Conservation (phyloP, 2,888 invertebrate species). For the Metopia argyrocephala region DNA sequence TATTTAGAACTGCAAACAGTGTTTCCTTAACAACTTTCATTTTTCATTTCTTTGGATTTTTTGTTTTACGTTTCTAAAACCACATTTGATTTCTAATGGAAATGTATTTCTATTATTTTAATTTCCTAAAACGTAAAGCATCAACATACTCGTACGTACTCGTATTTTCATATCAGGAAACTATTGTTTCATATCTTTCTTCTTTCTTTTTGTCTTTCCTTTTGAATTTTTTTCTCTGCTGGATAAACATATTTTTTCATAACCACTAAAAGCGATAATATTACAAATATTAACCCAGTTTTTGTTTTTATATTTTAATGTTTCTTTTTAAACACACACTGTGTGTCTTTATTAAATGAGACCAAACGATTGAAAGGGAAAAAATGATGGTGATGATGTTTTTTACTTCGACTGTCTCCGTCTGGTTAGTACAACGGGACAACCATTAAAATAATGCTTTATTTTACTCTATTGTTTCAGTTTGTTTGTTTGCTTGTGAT, state of each 20-base stretch:
- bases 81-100: too few species aligned
- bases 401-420: too few species aligned
- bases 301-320: constrained; percentile 33
- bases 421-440: too few species aligned
- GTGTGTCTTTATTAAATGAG: not conserved
- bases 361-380: not conserved
- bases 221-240: constrained; percentile 1
- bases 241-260: constrained; percentile 8
- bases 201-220: not conserved
- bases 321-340: constrained; percentile 46
- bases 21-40: not conserved
- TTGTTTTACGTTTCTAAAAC: too few species aligned
- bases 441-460: too few species aligned
- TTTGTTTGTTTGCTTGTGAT: too few species aligned
- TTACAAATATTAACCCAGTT: constrained; percentile 65
- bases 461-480: too few species aligned
- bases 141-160: not conserved
- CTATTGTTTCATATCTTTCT: constrained; percentile 15
- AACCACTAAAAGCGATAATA: constrained; percentile 63
- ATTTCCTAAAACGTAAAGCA: not conserved
- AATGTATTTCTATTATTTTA: not conserved
- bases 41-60: not conserved
- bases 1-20: too few species aligned
- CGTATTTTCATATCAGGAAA: constrained; percentile 59
- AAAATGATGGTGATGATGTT: not conserved